A percentile compares a stretch with the other conserved stretches of the same genome.
Evolutionary conservation across 1,140 invertebrate genomes (phyloP).

Genomic region (Camponotus vicinus): DNA sequence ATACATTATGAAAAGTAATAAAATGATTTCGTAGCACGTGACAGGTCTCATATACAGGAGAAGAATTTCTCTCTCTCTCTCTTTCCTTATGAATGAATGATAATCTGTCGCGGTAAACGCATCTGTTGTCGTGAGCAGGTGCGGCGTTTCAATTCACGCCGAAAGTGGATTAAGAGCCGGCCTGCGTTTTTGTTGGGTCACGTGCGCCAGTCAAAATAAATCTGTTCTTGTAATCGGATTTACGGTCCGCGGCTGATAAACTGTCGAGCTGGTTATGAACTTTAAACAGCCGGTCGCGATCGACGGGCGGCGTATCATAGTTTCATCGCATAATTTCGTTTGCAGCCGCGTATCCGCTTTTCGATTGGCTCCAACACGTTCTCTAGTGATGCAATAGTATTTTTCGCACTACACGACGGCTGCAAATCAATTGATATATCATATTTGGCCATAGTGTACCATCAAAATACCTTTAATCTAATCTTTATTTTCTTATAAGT

Average conservation of each 20-base stretch:
- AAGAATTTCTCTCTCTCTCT: constrained; percentile 15
- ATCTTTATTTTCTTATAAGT: background rate
- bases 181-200: constrained; percentile 83
- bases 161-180: constrained; percentile 81
- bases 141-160: constrained; percentile 75
- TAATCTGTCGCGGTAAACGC: constrained; percentile 71
- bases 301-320: constrained; percentile 39
- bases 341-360: constrained; percentile 43
- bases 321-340: constrained; percentile 55
- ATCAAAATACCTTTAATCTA: background rate
- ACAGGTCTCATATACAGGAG: constrained; percentile 60
- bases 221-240: constrained; percentile 81
- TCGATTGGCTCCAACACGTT: constrained; percentile 31
- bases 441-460: background rate
- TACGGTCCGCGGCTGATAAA: constrained; percentile 52
- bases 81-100: constrained; percentile 55
- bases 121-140: constrained; percentile 81
- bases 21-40: constrained; percentile 59
- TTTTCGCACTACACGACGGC: constrained; percentile 19
- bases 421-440: background rate
- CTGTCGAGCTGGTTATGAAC: constrained; percentile 65
- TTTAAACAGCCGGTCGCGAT: constrained; percentile 57
- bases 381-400: background rate
- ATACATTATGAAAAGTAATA: constrained; percentile 76
- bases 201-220: constrained; percentile 84